These are phyloP conservation scores for Sycobia sp. DNA, from an alignment of 1,140 invertebrate genomes.

Conservation along the genomic window DNA sequence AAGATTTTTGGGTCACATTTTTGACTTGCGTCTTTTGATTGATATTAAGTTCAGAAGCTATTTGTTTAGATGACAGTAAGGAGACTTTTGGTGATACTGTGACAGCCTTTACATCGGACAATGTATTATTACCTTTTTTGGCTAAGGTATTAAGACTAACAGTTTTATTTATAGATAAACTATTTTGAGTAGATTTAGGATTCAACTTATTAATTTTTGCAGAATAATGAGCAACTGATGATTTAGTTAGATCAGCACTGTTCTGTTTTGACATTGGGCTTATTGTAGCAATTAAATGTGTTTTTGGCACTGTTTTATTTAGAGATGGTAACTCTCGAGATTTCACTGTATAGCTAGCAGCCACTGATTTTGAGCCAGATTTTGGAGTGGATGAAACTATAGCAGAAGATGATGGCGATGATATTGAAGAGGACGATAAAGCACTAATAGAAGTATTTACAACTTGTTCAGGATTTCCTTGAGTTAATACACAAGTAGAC, in stretches of 20 bases:
- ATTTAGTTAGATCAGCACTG: not conserved
- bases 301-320: slow-evolving; percentile 7
- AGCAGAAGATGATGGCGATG: not conserved
- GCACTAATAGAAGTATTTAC: not conserved
- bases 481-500: not conserved
- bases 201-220: too few relatives aligned
- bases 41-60: not conserved
- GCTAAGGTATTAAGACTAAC: too few relatives aligned
- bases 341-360: not conserved
- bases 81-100: too few relatives aligned
- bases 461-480: not conserved
- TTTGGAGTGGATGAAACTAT: not conserved
- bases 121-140: too few relatives aligned
- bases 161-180: too few relatives aligned
- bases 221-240: too few relatives aligned
- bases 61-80: too few relatives aligned
- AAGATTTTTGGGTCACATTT: slow-evolving; percentile 13
- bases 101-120: too few relatives aligned
- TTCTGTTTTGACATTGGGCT: slow-evolving; percentile 18
- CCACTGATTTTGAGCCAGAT: not conserved
- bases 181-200: too few relatives aligned
- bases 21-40: slow-evolving; percentile 11
- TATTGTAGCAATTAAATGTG: slow-evolving; percentile 12
- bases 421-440: not conserved
- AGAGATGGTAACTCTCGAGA: not conserved